Evolutionary conservation across 2,113 vertebrate genomes (phyloP).

Genomic region (Callithrix jacchus): DNA sequence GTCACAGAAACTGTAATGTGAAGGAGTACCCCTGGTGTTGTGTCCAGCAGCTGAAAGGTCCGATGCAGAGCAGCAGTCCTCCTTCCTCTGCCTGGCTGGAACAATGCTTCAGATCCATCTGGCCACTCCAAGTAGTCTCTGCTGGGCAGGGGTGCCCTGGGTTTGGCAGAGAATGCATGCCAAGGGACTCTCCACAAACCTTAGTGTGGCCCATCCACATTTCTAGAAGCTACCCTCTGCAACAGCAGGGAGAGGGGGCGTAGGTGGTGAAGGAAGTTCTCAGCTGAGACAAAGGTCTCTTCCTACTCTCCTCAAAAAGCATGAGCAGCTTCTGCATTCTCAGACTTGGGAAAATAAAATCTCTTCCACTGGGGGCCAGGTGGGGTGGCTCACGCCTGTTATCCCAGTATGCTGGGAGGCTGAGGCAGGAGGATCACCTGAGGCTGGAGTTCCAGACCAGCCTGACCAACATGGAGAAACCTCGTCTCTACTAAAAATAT

Average conservation of each 20-base stretch:
- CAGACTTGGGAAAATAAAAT: slow-evolving; percentile 4
- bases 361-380: not conserved
- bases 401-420: no score
- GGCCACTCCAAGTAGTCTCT: not conserved
- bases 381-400: no score
- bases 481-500: no score
- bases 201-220: not conserved
- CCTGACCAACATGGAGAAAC: no score
- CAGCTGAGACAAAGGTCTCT: not conserved
- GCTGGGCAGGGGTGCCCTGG: not conserved
- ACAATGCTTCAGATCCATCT: not conserved
- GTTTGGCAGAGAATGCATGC: not conserved
- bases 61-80: not conserved
- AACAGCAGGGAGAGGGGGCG: not conserved
- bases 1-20: not conserved
- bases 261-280: not conserved
- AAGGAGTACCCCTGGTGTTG: not conserved
- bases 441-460: no score
- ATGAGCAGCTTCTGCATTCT: not conserved
- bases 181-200: not conserved
- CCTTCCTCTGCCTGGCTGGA: not conserved
- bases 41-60: not conserved
- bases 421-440: no score
- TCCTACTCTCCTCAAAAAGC: not conserved
- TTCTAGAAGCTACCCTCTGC: not conserved